Evolutionary conservation across 2,113 vertebrate species (phyloP), one percentile per base, ranked within the genome.

Genomic region (Scartelaos histophorus): DNA sequence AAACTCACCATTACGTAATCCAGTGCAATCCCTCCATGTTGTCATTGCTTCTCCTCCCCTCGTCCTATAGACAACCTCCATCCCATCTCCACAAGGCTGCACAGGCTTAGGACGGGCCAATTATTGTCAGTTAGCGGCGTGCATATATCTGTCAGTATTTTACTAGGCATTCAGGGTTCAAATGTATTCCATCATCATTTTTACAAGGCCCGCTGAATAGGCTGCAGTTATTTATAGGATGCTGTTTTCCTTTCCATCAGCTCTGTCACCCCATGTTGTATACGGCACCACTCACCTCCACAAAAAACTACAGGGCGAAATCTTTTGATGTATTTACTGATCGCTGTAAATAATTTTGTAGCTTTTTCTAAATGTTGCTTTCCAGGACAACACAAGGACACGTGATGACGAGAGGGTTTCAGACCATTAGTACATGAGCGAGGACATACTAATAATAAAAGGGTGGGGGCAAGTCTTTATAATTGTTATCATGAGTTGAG

Each of bases 211-310:
- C 67, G n/a, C 67, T 78, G 76, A 90, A 89, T 77, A 76, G 11
- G 29, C 49, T 67, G 76, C 61, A 74, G 79, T 92, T 92, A 89
- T 93, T 92, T 93, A 92, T 90, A 85, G 84, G 84, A 73, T 25
- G 80, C 78, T 78, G 68, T 84, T 83, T 82, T 83, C 75, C 80
- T 81, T 85, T 87, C 77, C 86, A 71, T 88, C 88, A 85, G 70
- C 5, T 71, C 84, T 80, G 81, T 88, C 83, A 83, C 73, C 71
- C 54, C 67, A 22, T 9, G 51, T 47, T 71, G 81, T 82, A 85
- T 81, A 76, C 78, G 46, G 51, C 78, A 54, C 67, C 0, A 67
- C 60, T 85, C 67, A 72, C 82, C 79, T 82, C 5, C 22, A 22
- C 13, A 25, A 24, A 56, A 25, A 58, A 69, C 43, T 46, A 78